Conservation (phyloP, 2,888 invertebrate genomes). For the Cyclophora punctaria region DNA sequence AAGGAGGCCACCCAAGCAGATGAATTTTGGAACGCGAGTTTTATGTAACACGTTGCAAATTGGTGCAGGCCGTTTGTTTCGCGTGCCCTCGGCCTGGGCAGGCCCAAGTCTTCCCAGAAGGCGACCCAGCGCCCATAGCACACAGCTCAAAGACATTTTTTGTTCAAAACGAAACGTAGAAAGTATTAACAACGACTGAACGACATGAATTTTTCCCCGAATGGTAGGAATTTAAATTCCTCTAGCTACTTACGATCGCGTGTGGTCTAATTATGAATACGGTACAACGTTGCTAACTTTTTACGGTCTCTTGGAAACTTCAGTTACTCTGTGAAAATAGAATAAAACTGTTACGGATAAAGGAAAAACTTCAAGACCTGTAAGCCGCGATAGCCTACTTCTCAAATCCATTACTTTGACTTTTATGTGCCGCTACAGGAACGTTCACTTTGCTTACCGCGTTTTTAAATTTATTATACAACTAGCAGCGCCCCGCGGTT, state of each 20-base stretch:
- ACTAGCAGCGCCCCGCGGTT: too few species aligned
- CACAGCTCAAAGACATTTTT: conserved; percentile 61
- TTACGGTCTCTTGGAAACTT: conserved; percentile 31
- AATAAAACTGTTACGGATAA: conserved; percentile 46
- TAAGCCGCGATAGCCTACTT: conserved; percentile 48
- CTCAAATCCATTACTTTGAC: conserved; percentile 38
- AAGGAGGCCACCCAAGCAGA: conserved; percentile 66
- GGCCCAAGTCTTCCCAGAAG: conserved; percentile 55
- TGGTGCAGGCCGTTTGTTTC: conserved; percentile 41
- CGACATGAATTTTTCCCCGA: conserved; percentile 64
- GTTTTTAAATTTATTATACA: too few species aligned
- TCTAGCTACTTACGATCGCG: conserved; percentile 61
- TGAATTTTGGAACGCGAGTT: conserved; percentile 54
- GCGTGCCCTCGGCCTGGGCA: conserved; percentile 32
- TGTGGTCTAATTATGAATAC: conserved; percentile 71
- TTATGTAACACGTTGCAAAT: conserved; percentile 65
- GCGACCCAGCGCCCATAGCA: conserved; percentile 48
- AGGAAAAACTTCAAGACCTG: conserved; percentile 43
- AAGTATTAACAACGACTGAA: conserved; percentile 53
- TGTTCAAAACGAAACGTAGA: conserved; percentile 52
- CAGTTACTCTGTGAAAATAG: conserved; percentile 43
- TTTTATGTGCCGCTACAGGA: conserved; percentile 37
- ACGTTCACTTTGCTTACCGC: conserved; percentile 22
- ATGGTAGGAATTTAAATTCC: conserved; percentile 65
- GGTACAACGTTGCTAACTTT: conserved; percentile 39